Conservation (phyloP, 2,797 vertebrate genomes). For the Eulemur coronatus region DNA sequence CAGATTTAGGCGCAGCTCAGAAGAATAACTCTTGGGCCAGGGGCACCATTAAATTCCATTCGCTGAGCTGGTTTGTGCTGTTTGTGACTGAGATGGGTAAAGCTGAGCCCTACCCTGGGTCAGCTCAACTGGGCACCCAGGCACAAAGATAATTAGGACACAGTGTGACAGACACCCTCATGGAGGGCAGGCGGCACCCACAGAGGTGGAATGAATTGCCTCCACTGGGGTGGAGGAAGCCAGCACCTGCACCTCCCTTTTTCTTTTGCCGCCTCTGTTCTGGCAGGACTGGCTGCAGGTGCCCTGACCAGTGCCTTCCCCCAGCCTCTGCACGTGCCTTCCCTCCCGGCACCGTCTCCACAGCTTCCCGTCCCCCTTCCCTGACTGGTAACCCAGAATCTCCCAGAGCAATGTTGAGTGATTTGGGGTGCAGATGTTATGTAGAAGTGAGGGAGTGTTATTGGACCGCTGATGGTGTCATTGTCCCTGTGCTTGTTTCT, state of each 20-base stretch:
- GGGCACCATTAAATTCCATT: background rate
- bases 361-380: background rate
- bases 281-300: background rate
- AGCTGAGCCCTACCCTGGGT: background rate
- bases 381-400: background rate
- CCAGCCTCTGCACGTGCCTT: too few species aligned
- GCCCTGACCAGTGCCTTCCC: background rate
- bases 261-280: background rate
- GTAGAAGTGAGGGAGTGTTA: background rate
- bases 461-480: background rate
- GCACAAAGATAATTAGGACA: background rate
- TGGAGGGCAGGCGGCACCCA: background rate
- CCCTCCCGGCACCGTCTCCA: background rate
- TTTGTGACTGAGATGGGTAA: background rate
- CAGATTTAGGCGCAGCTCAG: background rate
- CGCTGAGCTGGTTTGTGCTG: background rate
- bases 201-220: background rate
- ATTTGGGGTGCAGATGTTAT: background rate
- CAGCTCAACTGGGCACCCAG: background rate
- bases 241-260: background rate
- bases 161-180: accelerated
- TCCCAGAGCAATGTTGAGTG: background rate
- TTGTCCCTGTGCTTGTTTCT: background rate
- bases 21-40: background rate
- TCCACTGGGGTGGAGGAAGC: background rate